A percentile compares a stretch with the other conserved stretches of the same genome.
These are phyloP conservation scores for Toxotes chatareus DNA, from an alignment of 2,113 vertebrate species.

Conservation along the genomic window DNA sequence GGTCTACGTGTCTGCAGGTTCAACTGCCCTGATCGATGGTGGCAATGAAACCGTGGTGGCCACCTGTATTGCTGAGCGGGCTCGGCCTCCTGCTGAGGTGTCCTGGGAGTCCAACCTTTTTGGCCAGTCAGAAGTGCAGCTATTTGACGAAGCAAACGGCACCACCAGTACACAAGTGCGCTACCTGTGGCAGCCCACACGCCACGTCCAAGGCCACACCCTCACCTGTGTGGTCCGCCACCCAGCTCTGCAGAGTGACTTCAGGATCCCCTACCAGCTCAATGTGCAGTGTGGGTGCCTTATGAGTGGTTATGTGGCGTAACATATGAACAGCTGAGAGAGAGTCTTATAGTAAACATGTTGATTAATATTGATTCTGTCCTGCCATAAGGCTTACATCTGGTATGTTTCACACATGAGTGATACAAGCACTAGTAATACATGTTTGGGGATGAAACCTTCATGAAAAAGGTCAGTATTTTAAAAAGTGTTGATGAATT, in stretches of 20 bases:
- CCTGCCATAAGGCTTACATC: not conserved
- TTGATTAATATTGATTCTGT: not conserved
- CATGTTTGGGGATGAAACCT: not conserved
- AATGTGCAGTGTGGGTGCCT: constrained; percentile 93
- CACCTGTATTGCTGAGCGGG: constrained; percentile 92
- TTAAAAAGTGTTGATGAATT: not conserved
- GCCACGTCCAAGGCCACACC: constrained; percentile 90
- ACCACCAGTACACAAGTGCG: constrained; percentile 92
- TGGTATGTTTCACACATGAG: not conserved
- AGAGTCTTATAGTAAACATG: not conserved
- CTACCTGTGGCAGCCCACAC: constrained; percentile 91
- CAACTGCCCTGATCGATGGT: constrained; percentile 91
- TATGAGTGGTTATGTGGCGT: not conserved
- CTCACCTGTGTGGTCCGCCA: constrained; percentile 94
- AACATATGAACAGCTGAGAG: not conserved
- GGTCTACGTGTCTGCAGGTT: constrained; percentile 92
- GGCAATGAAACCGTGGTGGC: constrained; percentile 93
- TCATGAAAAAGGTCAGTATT: not conserved
- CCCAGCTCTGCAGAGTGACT: constrained; percentile 90
- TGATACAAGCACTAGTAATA: not conserved
- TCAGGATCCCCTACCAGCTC: constrained; percentile 90
- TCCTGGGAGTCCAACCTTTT: constrained; percentile 93
- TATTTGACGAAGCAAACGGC: constrained; percentile 90
- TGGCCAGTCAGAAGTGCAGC: constrained; percentile 89
- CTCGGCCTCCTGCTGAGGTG: constrained; percentile 92